These are phyloP conservation scores for Bufo gargarizans DNA, from an alignment of 2,113 vertebrate species.

Conservation along the genomic window DNA sequence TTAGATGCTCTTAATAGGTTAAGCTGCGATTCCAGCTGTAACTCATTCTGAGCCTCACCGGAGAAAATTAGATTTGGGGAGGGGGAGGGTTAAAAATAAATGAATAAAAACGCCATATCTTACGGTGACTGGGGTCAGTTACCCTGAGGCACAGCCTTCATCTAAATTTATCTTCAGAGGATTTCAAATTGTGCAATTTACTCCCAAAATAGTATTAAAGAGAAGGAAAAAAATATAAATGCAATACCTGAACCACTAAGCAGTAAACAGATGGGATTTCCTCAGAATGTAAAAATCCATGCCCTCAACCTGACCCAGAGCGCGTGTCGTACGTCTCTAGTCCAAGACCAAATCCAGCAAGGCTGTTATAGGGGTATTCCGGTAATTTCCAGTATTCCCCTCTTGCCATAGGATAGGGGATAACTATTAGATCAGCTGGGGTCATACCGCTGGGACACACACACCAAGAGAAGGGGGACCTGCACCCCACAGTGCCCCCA, in stretches of 20 bases:
- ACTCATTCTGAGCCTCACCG: constrained; percentile 63
- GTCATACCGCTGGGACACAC: no score
- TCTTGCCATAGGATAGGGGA: no score
- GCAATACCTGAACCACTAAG: neutral
- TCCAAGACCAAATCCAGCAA: neutral
- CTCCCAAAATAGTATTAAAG: constrained; percentile 7
- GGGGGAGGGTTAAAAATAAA: constrained; percentile 37
- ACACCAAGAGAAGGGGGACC: no score
- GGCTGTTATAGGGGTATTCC: neutral
- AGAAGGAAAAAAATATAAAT: neutral
- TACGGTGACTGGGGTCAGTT: constrained; percentile 11
- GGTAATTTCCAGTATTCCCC: no score
- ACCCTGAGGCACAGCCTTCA: constrained; percentile 27
- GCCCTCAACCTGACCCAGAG: neutral
- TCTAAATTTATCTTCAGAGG: constrained; percentile 32
- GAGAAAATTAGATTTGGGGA: constrained; percentile 56
- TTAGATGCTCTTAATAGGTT: constrained; percentile 66
- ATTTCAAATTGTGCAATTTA: neutral
- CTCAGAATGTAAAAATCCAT: neutral
- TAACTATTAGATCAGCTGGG: no score
- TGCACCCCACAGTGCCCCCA: no score
- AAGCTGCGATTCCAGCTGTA: constrained; percentile 56
- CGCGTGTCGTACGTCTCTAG: neutral
- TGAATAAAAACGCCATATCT: constrained; percentile 20
- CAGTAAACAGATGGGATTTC: neutral